A percentile compares a stretch with the other conserved stretches of the same genome.
Conservation (phyloP, 2,797 vertebrate genomes). For the Nasua narica region DNA sequence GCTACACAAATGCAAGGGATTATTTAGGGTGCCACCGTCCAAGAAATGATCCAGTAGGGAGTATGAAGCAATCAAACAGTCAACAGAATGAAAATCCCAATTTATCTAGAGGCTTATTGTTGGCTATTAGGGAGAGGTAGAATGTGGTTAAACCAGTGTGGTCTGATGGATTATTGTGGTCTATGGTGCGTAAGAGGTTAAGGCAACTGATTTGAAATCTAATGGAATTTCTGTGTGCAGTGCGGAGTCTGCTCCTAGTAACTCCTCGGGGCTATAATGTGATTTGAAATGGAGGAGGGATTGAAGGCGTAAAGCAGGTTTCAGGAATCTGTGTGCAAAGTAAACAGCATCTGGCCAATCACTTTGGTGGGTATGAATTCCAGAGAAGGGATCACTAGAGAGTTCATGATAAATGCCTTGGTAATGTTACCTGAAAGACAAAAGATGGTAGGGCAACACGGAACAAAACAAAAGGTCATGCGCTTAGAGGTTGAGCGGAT, state of each 20-base stretch:
- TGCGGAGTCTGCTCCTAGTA: not conserved
- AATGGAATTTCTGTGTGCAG: slow-evolving; percentile 46
- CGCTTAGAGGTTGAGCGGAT: not conserved
- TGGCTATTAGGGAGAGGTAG: not conserved
- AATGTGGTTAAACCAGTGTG: not conserved
- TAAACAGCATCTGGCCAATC: not conserved
- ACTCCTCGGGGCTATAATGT: slow-evolving; percentile 12
- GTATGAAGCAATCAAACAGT: not conserved
- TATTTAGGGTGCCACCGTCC: not conserved
- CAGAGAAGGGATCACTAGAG: not conserved
- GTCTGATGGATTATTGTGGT: slow-evolving; percentile 30
- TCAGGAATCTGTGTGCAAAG: slow-evolving; percentile 36
- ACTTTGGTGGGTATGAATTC: not conserved
- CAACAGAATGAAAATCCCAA: slow-evolving; percentile 21
- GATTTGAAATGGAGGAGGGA: slow-evolving; percentile 50
- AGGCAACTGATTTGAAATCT: slow-evolving; percentile 45
- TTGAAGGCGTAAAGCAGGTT: not conserved
- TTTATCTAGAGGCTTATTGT: not conserved
- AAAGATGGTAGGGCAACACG: not conserved
- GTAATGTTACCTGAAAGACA: not conserved
- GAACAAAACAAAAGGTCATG: not conserved
- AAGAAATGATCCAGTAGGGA: not conserved
- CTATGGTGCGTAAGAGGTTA: slow-evolving; percentile 32
- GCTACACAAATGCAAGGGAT: not conserved
- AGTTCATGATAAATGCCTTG: not conserved